Conservation (phyloP, 2,797 vertebrate species). For the Eutrigla gurnardus region DNA sequence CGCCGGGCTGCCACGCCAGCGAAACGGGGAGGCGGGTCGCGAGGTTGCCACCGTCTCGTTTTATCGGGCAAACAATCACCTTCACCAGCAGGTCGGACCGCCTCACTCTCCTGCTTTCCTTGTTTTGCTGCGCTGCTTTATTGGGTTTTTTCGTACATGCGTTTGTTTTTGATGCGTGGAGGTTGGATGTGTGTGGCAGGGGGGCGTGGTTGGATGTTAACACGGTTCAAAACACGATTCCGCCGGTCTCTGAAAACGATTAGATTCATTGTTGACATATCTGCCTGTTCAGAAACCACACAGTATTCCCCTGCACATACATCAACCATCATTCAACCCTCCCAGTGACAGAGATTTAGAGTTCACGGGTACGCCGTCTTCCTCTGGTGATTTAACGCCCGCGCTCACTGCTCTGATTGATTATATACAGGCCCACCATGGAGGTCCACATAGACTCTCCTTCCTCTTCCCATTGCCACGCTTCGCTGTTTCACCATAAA, state of each 20-base stretch:
- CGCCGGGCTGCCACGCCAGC: slow-evolving; percentile 13
- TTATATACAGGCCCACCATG: slow-evolving; percentile 59
- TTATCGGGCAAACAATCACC: slow-evolving; percentile 22
- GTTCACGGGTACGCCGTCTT: slow-evolving; percentile 39
- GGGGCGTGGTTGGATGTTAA: background rate
- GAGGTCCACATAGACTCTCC: slow-evolving; percentile 28
- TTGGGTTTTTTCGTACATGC: slow-evolving; percentile 13
- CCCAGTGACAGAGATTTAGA: slow-evolving; percentile 56
- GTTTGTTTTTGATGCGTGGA: slow-evolving; percentile 29
- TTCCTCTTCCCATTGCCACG: slow-evolving; percentile 21
- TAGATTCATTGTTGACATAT: slow-evolving; percentile 47
- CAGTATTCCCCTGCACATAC: slow-evolving; percentile 37
- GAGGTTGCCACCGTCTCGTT: background rate
- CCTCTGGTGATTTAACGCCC: slow-evolving; percentile 61
- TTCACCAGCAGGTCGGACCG: background rate
- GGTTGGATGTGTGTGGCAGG: background rate
- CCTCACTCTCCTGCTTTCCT: background rate
- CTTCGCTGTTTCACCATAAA: slow-evolving; percentile 50
- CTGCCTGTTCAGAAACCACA: slow-evolving; percentile 22
- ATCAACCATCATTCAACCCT: slow-evolving; percentile 52
- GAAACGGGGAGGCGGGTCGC: slow-evolving; percentile 29
- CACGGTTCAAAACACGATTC: slow-evolving; percentile 17
- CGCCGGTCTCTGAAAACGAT: slow-evolving; percentile 10
- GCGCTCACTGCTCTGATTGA: slow-evolving; percentile 56
- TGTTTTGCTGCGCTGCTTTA: background rate